phyloP scores from a whole-genome alignment of 2,797 vertebrate species.

The Delichon dasypus region DNA sequence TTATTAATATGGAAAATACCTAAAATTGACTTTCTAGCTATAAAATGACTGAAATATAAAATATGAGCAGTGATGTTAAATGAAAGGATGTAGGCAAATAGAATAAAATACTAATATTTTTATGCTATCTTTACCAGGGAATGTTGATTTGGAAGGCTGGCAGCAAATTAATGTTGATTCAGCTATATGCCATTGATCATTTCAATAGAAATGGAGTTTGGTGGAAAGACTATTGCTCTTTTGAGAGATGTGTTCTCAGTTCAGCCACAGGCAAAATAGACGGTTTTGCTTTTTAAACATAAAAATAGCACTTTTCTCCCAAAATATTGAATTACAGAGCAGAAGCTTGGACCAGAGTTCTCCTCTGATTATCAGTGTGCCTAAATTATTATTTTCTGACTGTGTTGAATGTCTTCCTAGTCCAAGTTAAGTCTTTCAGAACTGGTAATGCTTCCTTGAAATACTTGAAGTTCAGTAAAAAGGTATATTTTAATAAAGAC shows the following conservation, averaged over 20 bases:
- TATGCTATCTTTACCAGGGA: not conserved
- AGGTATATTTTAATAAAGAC: not conserved
- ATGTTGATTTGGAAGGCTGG: not conserved
- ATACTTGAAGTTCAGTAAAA: not conserved
- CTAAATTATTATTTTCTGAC: not conserved
- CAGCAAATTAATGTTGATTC: not conserved
- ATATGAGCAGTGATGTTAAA: not conserved
- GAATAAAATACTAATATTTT: not conserved
- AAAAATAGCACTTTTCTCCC: not conserved
- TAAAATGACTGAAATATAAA: not conserved
- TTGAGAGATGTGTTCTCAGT: not conserved
- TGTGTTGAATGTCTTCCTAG: not conserved
- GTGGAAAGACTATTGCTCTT: not conserved
- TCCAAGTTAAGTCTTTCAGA: not conserved
- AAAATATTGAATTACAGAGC: not conserved
- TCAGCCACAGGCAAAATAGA: not conserved
- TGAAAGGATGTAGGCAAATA: not conserved
- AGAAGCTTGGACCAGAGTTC: not conserved
- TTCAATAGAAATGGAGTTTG: not conserved
- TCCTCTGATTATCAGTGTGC: not conserved
- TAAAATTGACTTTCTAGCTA: not conserved
- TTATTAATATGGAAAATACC: not conserved
- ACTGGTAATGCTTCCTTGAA: not conserved
- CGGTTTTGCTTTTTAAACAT: not conserved
- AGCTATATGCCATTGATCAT: not conserved